Conservation (phyloP, 2,797 vertebrate genomes). For the Huso huso region DNA sequence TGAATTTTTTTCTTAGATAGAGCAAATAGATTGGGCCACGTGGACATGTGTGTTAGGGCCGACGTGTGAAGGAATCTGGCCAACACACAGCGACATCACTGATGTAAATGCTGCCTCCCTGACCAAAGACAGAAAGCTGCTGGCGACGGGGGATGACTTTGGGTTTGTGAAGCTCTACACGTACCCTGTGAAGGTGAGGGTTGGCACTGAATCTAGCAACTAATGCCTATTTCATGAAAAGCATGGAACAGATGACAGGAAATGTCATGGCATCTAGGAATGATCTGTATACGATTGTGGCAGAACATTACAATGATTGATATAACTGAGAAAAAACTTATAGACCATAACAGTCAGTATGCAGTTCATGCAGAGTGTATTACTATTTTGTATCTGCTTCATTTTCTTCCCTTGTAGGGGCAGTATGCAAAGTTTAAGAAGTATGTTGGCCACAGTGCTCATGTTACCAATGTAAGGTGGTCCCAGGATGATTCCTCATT, state of each 20-base stretch:
- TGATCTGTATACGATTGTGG: too few species aligned
- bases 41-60: slow-evolving; percentile 88
- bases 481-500: slow-evolving; percentile 79
- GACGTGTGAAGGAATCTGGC: slow-evolving; percentile 89
- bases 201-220: too few species aligned
- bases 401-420: slow-evolving; percentile 56
- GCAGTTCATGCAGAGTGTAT: too few species aligned
- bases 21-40: slow-evolving; percentile 87
- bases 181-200: slow-evolving; percentile 79
- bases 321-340: too few species aligned
- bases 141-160: slow-evolving; percentile 88
- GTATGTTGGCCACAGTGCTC: slow-evolving; percentile 88
- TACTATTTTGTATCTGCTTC: too few species aligned
- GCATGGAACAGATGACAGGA: too few species aligned
- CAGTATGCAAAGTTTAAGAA: slow-evolving; percentile 85
- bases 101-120: slow-evolving; percentile 80
- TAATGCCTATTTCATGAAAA: too few species aligned
- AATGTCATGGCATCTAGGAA: too few species aligned
- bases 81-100: slow-evolving; percentile 70
- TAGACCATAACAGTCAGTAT: too few species aligned
- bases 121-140: slow-evolving; percentile 72
- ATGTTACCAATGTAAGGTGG: slow-evolving; percentile 88
- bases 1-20: slow-evolving; percentile 59
- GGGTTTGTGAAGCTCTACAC: slow-evolving; percentile 92
- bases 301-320: too few species aligned